Evolutionary conservation across 2,797 vertebrate genomes (phyloP).

Genomic region (Argentina silus): DNA sequence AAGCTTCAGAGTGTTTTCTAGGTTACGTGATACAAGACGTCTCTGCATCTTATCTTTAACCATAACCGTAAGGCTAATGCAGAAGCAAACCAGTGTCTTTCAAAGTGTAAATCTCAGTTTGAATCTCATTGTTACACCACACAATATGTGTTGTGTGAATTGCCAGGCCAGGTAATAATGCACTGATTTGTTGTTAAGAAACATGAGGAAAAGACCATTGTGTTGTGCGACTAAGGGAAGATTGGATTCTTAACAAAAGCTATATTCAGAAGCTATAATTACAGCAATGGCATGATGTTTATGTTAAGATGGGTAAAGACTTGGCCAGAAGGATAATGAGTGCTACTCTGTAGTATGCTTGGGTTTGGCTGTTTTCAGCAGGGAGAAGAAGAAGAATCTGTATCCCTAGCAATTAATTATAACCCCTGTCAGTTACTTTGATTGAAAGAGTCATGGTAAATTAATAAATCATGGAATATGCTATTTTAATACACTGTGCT

Average conservation of each 20-base stretch:
- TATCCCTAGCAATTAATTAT: constrained; percentile 22
- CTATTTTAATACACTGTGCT: constrained; percentile 16
- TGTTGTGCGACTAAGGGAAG: not conserved
- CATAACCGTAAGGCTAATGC: not conserved
- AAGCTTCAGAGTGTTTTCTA: constrained; percentile 14
- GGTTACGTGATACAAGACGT: not conserved
- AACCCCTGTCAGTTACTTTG: constrained; percentile 26
- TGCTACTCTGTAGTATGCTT: not conserved
- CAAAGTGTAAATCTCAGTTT: not conserved
- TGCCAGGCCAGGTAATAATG: not conserved
- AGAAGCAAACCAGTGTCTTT: not conserved
- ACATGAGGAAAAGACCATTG: not conserved
- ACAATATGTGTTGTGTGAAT: not conserved
- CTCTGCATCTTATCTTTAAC: not conserved
- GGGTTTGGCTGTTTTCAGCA: not conserved
- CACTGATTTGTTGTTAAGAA: not conserved
- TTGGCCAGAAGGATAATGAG: not conserved
- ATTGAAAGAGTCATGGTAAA: constrained; percentile 16
- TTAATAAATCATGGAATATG: constrained; percentile 31
- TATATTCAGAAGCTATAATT: not conserved
- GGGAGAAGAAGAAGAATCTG: constrained; percentile 9
- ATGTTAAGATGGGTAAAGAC: not conserved
- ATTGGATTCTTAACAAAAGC: not conserved
- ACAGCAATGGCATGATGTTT: not conserved
- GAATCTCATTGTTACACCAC: not conserved